Conservation (phyloP, 2,888 invertebrate genomes). For the Melikaiella ostensackeni region DNA sequence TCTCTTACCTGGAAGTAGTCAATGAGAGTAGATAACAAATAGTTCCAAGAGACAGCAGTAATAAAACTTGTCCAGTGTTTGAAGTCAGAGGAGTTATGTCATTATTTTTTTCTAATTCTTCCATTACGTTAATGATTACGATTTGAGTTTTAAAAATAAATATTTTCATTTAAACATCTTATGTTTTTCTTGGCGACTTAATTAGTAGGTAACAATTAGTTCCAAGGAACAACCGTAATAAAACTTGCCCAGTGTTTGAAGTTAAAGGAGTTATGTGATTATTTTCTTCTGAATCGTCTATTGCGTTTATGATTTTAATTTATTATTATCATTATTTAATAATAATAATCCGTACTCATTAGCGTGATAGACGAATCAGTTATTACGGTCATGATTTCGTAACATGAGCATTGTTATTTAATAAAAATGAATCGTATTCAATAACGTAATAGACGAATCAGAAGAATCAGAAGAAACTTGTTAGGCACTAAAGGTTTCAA, state of each 20-base stretch:
- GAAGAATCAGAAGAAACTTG: too few relatives aligned
- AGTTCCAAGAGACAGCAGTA: conserved; percentile 65
- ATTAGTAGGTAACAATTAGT: conserved; percentile 68
- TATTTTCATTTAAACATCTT: neutral
- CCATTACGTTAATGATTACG: neutral
- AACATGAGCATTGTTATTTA: too few relatives aligned
- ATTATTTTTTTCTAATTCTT: neutral
- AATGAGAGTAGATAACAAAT: conserved; percentile 65
- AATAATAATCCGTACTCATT: too few relatives aligned
- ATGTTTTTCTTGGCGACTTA: too few relatives aligned
- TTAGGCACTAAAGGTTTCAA: too few relatives aligned
- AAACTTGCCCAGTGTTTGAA: conserved; percentile 66
- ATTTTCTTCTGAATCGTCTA: neutral
- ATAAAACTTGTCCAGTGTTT: conserved; percentile 66
- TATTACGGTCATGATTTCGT: too few relatives aligned
- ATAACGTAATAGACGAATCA: too few relatives aligned
- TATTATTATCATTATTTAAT: too few relatives aligned
- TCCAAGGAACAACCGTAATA: conserved; percentile 66
- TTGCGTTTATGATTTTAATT: neutral
- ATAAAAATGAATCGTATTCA: too few relatives aligned
- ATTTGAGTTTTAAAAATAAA: neutral
- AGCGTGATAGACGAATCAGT: too few relatives aligned
- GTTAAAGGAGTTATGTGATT: conserved; percentile 20
- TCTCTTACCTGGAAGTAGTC: conserved; percentile 62
- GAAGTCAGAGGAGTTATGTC: conserved; percentile 51